phyloP scores from a whole-genome alignment of 1,140 invertebrate species.

The Drosophila bipectinata region DNA sequence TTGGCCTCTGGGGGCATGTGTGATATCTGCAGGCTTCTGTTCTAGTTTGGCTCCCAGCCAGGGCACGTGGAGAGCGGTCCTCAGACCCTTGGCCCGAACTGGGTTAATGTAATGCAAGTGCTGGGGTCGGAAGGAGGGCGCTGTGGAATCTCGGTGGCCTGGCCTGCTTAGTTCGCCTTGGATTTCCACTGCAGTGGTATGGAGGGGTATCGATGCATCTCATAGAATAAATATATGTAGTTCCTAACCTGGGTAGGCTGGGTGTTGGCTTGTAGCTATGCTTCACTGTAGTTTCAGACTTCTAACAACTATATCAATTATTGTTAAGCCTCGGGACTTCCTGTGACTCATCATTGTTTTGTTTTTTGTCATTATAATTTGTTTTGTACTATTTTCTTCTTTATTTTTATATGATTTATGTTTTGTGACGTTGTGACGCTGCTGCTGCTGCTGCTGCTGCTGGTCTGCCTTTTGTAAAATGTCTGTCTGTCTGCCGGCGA shows the following conservation, averaged over 20 bases:
- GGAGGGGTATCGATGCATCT: no score
- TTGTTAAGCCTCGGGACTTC: conserved; percentile 6
- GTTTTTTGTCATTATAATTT: conserved; percentile 49
- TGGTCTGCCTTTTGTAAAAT: conserved; percentile 26
- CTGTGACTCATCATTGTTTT: conserved; percentile 25
- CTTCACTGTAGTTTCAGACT: conserved; percentile 25
- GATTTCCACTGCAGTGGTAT: conserved; percentile 20
- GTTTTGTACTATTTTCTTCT: conserved; percentile 42
- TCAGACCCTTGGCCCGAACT: conserved; percentile 60
- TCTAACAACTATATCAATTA: conserved; percentile 28
- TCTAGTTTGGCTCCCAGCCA: conserved; percentile 36
- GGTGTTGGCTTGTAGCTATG: background rate
- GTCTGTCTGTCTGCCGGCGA: conserved; percentile 51
- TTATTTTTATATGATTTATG: conserved; percentile 58
- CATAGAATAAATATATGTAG: no score
- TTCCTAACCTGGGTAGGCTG: no score
- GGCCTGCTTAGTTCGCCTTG: conserved; percentile 71
- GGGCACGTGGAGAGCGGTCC: conserved; percentile 50
- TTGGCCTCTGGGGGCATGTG: conserved; percentile 36
- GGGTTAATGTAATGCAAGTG: conserved; percentile 77
- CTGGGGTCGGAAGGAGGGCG: no score
- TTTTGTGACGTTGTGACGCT: conserved; percentile 39
- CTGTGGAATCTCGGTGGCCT: conserved; percentile 14
- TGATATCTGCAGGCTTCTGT: conserved; percentile 46
- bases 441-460: conserved; percentile 24